Base-by-base conservation (phyloP, 2,797 vertebrate species). In the Poeciliopsis turneri region DNA sequence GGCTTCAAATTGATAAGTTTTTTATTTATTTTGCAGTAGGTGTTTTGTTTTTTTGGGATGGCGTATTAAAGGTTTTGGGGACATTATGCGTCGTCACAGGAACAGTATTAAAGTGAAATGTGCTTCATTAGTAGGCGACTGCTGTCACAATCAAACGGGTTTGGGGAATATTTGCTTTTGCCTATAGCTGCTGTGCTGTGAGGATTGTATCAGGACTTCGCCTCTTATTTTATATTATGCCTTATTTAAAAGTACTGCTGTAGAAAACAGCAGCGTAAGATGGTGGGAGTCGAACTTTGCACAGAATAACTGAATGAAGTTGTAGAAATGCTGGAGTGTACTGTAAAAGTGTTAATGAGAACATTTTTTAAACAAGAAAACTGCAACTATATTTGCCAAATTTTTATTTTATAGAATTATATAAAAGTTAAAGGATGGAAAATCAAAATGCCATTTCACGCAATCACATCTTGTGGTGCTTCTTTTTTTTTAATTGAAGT, bases 171-270 rank as follows among this genome's bases (percentile, higher is more conserved):
- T 13, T 79, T 68, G 79, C 78, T 90, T 92, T 78, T 79, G 70
- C n/a, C 71, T 76, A 39, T 39, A 47, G 76, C 64, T 90, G 80
- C 84, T 89, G 78, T 92, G 92, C 87, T 89, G 89, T 92, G 91
- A 89, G 57, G 66, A 68, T 81, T 92, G 73, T 75, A 43, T 66
- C 72, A 82, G 87, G 46, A 82, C 76, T 81, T 84, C 53, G 64
- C 53, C 55, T 78, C 36, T 33, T 36, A 61, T 12, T 86, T 86
- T 81, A n/a, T 80, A 74, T 71, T 75, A 83, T 83, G 84, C 47
- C 71, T 92, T 90, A 89, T 91, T 92, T 85, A 93, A 84, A 78
- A 89, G 87, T 87, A 82, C 79, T 70, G 76, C 55, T 49, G 46
- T 18, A 55, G 11, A 57, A 47, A 72, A 18, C 33, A 12, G 64